phyloP scores from a whole-genome alignment of 2,113 vertebrate species.

The Ciconia boyciana region DNA sequence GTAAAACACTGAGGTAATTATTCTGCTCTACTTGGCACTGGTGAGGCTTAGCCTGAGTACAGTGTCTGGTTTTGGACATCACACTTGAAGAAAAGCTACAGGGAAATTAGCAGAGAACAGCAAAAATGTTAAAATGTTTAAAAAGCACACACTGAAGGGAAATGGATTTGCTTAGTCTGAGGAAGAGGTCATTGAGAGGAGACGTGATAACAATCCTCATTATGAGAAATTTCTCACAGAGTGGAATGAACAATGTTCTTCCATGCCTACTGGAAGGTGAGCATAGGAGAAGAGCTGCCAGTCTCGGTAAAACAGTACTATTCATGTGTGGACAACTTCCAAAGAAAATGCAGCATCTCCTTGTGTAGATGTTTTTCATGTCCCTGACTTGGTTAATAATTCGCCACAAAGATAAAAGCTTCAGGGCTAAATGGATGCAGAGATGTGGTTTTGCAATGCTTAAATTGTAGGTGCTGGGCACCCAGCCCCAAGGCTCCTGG shows the following conservation, averaged over 20 bases:
- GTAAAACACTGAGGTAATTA: constrained; percentile 30
- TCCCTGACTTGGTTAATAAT: constrained; percentile 61
- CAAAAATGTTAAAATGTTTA: neutral
- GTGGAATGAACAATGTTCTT: neutral
- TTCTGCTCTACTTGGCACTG: constrained; percentile 60
- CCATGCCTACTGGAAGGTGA: neutral
- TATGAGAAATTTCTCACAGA: neutral
- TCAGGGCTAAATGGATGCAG: constrained; percentile 56
- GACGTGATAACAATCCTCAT: neutral
- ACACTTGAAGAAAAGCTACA: neutral
- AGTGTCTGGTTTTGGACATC: neutral
- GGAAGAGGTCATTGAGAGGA: neutral
- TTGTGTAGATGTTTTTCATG: constrained; percentile 18
- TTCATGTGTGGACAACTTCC: neutral
- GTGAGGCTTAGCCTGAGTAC: neutral
- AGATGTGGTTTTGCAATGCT: constrained; percentile 57
- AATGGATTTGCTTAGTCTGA: neutral
- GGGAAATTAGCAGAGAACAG: neutral
- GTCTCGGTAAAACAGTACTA: neutral
- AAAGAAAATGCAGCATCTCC: constrained; percentile 56
- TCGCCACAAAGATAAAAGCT: constrained; percentile 40
- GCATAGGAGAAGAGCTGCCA: neutral
- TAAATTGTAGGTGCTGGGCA: constrained; percentile 46
- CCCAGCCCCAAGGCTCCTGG: constrained; percentile 42
- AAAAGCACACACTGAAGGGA: neutral